These are phyloP conservation scores for Saccostrea echinata DNA, from an alignment of 1,140 invertebrate genomes.

Conservation along the genomic window DNA sequence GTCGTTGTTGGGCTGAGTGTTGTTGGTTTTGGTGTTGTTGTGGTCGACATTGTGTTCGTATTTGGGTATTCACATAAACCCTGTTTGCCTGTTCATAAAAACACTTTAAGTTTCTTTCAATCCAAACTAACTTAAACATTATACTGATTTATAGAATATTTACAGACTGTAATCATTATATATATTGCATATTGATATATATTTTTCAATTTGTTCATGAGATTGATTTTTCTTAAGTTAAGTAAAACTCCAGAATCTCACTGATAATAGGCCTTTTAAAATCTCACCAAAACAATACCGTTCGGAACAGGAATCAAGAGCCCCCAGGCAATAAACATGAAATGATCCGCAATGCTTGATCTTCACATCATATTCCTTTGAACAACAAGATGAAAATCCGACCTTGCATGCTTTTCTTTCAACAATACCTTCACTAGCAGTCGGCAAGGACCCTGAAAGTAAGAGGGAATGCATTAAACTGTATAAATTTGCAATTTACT, in stretches of 20 bases:
- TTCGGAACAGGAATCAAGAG: neutral
- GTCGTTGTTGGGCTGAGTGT: neutral
- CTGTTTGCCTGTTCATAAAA: neutral
- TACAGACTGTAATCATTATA: too few relatives aligned
- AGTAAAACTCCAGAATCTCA: too few relatives aligned
- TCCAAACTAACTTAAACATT: too few relatives aligned
- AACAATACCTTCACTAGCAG: neutral
- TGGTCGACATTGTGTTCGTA: neutral
- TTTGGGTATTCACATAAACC: neutral
- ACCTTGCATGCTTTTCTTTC: neutral
- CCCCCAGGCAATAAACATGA: neutral
- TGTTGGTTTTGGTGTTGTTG: neutral
- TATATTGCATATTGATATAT: too few relatives aligned
- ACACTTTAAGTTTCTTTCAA: too few relatives aligned
- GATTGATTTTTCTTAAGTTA: too few relatives aligned
- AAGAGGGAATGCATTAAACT: neutral
- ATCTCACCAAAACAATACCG: neutral
- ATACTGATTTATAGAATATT: too few relatives aligned
- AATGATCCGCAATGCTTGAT: neutral
- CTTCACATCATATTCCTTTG: neutral
- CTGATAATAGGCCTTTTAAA: neutral
- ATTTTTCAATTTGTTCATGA: too few relatives aligned
- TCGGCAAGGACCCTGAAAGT: neutral
- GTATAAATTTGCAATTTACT: too few relatives aligned
- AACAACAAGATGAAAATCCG: neutral